Percentiles rank a stretch among this genome's conserved stretches.
phyloP scores from a whole-genome alignment of 2,113 vertebrate genomes.

The Lynx canadensis region DNA sequence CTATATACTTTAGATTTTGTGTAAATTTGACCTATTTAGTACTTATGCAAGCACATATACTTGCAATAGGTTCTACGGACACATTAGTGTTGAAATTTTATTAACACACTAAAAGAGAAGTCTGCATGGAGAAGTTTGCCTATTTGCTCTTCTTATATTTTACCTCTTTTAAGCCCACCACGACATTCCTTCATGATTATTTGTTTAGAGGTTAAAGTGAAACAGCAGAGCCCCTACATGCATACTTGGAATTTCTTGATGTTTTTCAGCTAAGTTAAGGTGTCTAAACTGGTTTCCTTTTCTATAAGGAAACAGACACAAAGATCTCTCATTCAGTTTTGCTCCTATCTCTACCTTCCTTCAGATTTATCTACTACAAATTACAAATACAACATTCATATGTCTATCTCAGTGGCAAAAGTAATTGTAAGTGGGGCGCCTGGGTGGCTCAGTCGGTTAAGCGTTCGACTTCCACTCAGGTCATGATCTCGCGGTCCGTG shows the following conservation, averaged over 20 bases:
- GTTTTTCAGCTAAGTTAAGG: not conserved
- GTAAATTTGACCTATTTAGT: not conserved
- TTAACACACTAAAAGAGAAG: not conserved
- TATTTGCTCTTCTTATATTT: not conserved
- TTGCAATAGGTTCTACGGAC: not conserved
- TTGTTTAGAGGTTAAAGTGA: not conserved
- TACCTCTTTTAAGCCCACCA: not conserved
- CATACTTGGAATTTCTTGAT: not conserved
- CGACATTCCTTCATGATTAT: not conserved
- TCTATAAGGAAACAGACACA: not conserved
- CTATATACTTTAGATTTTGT: not conserved
- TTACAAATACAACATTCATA: fast-evolving
- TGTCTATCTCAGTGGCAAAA: not conserved
- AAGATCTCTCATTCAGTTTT: not conserved
- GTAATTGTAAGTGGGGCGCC: not conserved
- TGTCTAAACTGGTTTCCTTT: not conserved
- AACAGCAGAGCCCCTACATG: not conserved
- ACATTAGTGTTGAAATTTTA: not conserved
- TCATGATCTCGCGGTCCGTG: too few species aligned
- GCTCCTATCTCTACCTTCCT: not conserved
- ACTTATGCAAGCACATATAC: not conserved
- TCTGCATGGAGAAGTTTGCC: not conserved
- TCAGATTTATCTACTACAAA: not conserved
- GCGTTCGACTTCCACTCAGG: too few species aligned
- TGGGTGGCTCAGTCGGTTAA: too few species aligned